phyloP scores from a whole-genome alignment of 2,113 vertebrate genomes.

The Dascyllus trimaculatus region DNA sequence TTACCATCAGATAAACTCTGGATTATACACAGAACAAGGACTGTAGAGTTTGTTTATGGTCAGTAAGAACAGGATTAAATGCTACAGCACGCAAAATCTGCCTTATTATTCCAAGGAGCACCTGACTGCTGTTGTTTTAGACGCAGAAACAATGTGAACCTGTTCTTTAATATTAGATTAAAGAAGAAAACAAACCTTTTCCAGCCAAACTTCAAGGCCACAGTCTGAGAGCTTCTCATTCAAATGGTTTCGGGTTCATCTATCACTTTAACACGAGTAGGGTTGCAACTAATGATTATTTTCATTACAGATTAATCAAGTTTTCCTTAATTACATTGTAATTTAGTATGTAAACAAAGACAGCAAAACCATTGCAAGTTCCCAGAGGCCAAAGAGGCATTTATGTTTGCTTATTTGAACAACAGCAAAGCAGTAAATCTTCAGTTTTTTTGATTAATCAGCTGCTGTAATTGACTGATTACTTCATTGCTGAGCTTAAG shows the following conservation, averaged over 20 bases:
- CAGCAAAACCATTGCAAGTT: not conserved
- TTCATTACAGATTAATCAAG: not conserved
- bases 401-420: not conserved
- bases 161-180: not conserved
- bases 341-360: slow-evolving; percentile 35
- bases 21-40: too few species aligned
- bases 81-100: not conserved
- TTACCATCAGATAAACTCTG: too few species aligned
- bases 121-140: not conserved
- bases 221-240: not conserved
- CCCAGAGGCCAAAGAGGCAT: not conserved
- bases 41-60: too few species aligned
- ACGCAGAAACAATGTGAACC: not conserved
- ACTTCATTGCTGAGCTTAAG: not conserved
- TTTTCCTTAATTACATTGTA: not conserved
- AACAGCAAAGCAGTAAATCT: not conserved
- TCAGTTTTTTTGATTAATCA: slow-evolving; percentile 5
- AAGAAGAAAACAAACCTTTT: not conserved
- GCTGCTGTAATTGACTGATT: not conserved
- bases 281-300: not conserved
- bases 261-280: not conserved
- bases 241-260: not conserved
- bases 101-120: not conserved
- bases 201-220: not conserved
- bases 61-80: not conserved